Evolutionary conservation across 2,113 vertebrate species (phyloP).

Genomic region (Abramis brama): DNA sequence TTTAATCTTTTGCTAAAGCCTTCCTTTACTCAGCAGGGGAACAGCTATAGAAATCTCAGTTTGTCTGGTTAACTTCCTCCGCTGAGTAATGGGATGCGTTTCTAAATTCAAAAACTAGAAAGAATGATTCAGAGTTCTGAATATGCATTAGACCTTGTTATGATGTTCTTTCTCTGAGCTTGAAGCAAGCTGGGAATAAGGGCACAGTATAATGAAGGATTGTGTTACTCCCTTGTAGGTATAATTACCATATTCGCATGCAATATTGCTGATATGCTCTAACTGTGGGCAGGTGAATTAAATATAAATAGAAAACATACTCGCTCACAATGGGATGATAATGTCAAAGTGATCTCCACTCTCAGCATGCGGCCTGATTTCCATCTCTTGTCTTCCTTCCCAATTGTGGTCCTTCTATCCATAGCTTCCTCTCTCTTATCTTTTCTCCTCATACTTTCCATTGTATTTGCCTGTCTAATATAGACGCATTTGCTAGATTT

Average conservation of each 20-base stretch:
- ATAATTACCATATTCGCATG: slow-evolving; percentile 32
- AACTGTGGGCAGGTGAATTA: slow-evolving; percentile 13
- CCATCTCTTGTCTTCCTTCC: background rate
- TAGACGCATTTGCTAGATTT: background rate
- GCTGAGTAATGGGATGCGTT: background rate
- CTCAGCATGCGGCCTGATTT: background rate
- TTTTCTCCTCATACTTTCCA: background rate
- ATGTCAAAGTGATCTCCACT: background rate
- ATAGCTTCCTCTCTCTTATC: background rate
- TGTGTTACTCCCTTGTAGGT: slow-evolving; percentile 34
- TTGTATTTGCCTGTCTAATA: slow-evolving; percentile 11
- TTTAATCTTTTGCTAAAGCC: slow-evolving; percentile 13
- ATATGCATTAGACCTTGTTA: slow-evolving; percentile 27
- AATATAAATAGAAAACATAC: background rate
- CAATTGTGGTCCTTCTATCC: background rate
- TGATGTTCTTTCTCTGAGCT: slow-evolving; percentile 26
- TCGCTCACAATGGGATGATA: background rate
- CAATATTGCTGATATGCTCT: slow-evolving; percentile 1
- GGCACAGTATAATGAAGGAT: slow-evolving; percentile 8
- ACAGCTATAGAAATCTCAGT: background rate
- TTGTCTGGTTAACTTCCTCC: background rate
- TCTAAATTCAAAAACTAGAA: slow-evolving; percentile 20
- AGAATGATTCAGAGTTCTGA: slow-evolving; percentile 27
- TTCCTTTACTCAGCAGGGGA: slow-evolving; percentile 4
- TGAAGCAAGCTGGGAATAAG: slow-evolving; percentile 7